Base-by-base conservation (phyloP, 2,888 invertebrate genomes). In the Mythimna impura region DNA sequence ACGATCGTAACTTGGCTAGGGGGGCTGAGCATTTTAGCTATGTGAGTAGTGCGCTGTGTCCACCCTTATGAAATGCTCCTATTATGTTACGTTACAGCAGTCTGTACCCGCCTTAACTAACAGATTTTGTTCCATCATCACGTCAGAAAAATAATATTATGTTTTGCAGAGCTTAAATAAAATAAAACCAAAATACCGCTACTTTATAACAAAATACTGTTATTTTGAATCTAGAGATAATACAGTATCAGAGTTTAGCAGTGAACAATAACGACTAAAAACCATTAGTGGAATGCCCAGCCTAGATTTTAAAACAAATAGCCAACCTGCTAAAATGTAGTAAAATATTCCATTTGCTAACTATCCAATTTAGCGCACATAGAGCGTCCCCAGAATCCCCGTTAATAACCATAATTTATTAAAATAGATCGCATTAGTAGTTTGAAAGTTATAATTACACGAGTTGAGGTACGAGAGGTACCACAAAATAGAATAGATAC, bases 401-500 rank as follows among this genome's bases (percentile, higher is more conserved):
- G 63, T 55, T 61, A 54, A 54, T 64, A 69, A 71, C 50, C 30
- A 58, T 80, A 71, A 84, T 83, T 83, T 83, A 85, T 85, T 83
- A 73, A 84, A 84, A 80, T 69, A 76, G 54, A 61, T 61, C 63
- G 43, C 66, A 77, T 72, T 80, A 76, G 68, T 80, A 76, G 80
- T 83, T 77, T 17, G 57, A 73, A 83, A 85, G 77, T 84, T 85
- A 82, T 84, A 85, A 85, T 85, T 82, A 76, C 77, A 34, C 63
- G 40, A 54, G 73, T 3, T 25, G 66, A 66, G 67, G 60, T 58
- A 43, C 22, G 30, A 70, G 22, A 22, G 47, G 12, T n/a, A 3
- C 6, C 54, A 77, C 17, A 17, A 0, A 40, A 40, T 54, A 77
- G 12, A 60, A 34, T 22, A 22, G 7, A 6, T 8, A 20, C 55